A percentile compares a stretch with the other conserved stretches of the same genome.
Conservation (phyloP, 2,888 invertebrate genomes). For the Saturnia pavonia region DNA sequence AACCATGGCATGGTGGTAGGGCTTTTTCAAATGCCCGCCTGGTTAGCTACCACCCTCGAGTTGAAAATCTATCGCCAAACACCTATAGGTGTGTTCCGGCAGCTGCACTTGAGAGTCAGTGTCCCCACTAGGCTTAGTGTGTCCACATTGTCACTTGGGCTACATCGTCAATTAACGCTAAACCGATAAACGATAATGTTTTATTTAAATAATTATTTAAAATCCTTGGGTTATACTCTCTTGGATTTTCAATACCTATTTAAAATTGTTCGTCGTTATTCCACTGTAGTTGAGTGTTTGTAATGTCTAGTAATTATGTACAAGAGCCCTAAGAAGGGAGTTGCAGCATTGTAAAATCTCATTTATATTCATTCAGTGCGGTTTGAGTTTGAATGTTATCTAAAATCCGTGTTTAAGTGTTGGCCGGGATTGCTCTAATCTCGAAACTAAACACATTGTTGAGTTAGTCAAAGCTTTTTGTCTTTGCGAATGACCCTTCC, state of each 20-base stretch:
- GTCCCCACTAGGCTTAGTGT: no score
- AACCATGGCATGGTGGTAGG: no score
- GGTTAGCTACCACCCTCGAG: no score
- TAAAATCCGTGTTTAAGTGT: slow-evolving; percentile 82
- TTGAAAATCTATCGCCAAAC: no score
- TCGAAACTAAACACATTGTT: slow-evolving; percentile 80
- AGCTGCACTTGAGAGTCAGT: no score
- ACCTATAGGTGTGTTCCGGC: no score
- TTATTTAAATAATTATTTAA: neutral
- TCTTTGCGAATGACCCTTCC: slow-evolving; percentile 44
- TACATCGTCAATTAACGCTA: no score
- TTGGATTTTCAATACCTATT: slow-evolving; percentile 53
- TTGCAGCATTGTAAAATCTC: slow-evolving; percentile 73
- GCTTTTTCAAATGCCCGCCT: no score
- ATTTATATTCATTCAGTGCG: slow-evolving; percentile 81
- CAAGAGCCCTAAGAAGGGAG: slow-evolving; percentile 68
- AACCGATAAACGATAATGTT: no score
- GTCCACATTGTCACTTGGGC: no score
- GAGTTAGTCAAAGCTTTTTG: slow-evolving; percentile 73
- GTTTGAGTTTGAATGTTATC: slow-evolving; percentile 80
- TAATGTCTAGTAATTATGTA: slow-evolving; percentile 74
- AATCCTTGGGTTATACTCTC: slow-evolving; percentile 25
- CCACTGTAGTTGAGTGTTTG: slow-evolving; percentile 59
- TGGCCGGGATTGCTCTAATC: slow-evolving; percentile 78
- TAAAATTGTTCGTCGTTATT: slow-evolving; percentile 62